These are phyloP conservation scores for Troilus luridus DNA, from an alignment of 2,888 invertebrate species.

Conservation along the genomic window DNA sequence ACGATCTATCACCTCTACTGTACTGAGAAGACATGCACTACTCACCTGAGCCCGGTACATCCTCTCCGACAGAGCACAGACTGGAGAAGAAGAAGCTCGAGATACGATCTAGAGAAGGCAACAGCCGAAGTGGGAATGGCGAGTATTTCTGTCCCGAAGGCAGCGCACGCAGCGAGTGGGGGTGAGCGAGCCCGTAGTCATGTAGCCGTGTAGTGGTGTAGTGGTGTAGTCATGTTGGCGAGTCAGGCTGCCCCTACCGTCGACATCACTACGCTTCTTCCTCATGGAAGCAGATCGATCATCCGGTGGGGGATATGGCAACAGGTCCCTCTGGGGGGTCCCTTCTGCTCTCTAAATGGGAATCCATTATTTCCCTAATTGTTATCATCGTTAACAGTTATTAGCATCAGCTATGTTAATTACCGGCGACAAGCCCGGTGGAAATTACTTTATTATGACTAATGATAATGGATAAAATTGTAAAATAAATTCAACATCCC, in stretches of 20 bases:
- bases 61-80: not conserved
- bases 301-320: not conserved
- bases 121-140: slow-evolving; percentile 31
- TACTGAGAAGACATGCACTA: not conserved
- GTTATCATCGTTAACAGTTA: too few species aligned
- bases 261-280: not conserved
- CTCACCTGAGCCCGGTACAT: slow-evolving; percentile 9
- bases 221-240: not conserved
- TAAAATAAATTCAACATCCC: too few species aligned
- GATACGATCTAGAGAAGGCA: not conserved
- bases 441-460: too few species aligned
- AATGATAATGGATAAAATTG: too few species aligned
- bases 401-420: too few species aligned
- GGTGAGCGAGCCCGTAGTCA: not conserved
- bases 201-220: not conserved
- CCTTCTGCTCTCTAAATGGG: not conserved
- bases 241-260: not conserved
- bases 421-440: too few species aligned
- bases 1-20: too few species aligned
- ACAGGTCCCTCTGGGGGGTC: not conserved
- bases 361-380: too few species aligned
- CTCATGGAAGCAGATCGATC: not conserved
- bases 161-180: slow-evolving; percentile 45
- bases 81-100: not conserved
- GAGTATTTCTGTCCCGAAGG: slow-evolving; percentile 14